Conservation (phyloP, 2,113 vertebrate species). For the Aegypius monachus region DNA sequence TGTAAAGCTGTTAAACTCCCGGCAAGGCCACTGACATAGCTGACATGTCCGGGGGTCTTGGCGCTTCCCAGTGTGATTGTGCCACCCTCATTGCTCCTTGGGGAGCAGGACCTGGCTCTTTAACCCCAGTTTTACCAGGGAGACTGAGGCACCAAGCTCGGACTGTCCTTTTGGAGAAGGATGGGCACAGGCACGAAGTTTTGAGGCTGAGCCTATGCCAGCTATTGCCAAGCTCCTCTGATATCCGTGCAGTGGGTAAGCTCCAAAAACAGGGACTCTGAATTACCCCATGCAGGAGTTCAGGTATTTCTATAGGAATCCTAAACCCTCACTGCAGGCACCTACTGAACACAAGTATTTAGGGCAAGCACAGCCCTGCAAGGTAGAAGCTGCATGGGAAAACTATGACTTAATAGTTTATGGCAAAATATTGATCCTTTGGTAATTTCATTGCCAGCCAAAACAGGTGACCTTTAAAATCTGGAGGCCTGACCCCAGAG, state of each 20-base stretch:
- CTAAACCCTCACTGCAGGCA: background rate
- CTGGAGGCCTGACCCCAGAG: background rate
- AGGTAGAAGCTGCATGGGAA: background rate
- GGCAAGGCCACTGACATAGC: background rate
- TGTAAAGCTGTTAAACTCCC: background rate
- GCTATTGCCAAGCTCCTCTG: background rate
- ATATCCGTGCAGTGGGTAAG: background rate
- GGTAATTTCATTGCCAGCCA: background rate
- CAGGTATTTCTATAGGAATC: background rate
- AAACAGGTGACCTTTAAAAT: background rate
- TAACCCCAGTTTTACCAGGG: background rate
- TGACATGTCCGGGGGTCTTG: fast-evolving
- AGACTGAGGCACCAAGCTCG: background rate
- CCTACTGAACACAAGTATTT: background rate
- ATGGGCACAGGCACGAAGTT: fast-evolving
- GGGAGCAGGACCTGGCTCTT: background rate
- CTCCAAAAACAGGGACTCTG: background rate
- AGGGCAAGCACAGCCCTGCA: background rate
- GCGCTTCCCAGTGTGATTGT: background rate
- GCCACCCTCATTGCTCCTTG: background rate
- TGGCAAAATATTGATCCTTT: background rate
- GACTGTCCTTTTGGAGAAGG: background rate
- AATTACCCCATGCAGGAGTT: background rate
- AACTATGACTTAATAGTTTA: background rate
- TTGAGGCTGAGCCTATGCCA: background rate